Conservation (phyloP, 2,888 invertebrate species). For the Diabrotica balteata region DNA sequence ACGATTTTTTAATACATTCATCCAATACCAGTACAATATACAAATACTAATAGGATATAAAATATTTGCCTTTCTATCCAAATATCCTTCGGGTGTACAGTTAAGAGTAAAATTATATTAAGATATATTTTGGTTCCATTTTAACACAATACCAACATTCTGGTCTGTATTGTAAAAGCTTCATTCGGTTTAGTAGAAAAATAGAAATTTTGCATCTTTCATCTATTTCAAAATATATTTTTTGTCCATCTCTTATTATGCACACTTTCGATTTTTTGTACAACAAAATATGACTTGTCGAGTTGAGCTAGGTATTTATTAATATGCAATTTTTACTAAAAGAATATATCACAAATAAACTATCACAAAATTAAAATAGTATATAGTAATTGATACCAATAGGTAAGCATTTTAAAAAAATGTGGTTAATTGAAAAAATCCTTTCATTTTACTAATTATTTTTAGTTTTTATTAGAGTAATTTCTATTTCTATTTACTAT, state of each 20-base stretch:
- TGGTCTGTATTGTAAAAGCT: constrained; percentile 10
- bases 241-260: constrained; percentile 23
- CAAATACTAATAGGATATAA: neutral
- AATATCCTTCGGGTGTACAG: too few relatives aligned
- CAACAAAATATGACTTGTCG: constrained; percentile 30
- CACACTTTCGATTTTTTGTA: constrained; percentile 21
- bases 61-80: neutral
- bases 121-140: constrained; percentile 13
- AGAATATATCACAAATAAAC: constrained; percentile 51
- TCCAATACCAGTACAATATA: too few relatives aligned
- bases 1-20: too few relatives aligned
- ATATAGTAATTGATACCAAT: constrained; percentile 19
- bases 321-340: constrained; percentile 41
- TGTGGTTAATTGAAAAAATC: neutral
- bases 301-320: constrained; percentile 27
- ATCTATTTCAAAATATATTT: constrained; percentile 28
- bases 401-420: neutral
- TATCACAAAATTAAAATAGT: constrained; percentile 48
- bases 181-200: constrained; percentile 19
- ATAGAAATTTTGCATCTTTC: constrained; percentile 24
- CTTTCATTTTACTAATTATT: neutral
- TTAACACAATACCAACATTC: constrained; percentile 5
- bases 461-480: too few relatives aligned
- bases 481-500: too few relatives aligned
- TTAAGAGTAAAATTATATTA: constrained; percentile 11